Evolutionary conservation across 2,113 vertebrate genomes (phyloP).

Genomic region (Brienomyrus longianalis): DNA sequence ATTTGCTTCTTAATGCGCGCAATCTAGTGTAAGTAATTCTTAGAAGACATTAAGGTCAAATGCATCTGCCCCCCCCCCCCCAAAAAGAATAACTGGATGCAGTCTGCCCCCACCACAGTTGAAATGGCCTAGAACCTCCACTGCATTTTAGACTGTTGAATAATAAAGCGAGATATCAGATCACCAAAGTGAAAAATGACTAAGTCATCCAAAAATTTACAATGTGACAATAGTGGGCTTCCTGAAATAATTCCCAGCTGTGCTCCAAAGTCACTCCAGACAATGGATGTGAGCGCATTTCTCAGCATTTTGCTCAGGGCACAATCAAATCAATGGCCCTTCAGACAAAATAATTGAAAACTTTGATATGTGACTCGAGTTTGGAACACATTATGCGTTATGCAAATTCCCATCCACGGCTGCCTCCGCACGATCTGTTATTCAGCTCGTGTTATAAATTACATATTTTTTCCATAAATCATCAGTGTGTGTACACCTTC

Average conservation of each 20-base stretch:
- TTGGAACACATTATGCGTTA: not conserved
- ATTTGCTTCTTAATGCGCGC: too few relatives aligned
- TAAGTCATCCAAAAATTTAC: not conserved
- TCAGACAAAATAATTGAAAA: conserved; percentile 9
- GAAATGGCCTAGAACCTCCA: not conserved
- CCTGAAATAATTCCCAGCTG: not conserved
- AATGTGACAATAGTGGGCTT: not conserved
- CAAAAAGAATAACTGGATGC: too few relatives aligned
- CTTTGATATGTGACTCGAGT: conserved; percentile 8
- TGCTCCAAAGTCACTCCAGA: not conserved
- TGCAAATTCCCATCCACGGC: not conserved
- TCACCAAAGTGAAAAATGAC: not conserved
- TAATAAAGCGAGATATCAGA: not conserved
- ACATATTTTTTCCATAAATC: conserved; percentile 4
- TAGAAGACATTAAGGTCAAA: too few relatives aligned
- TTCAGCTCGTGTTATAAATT: not conserved
- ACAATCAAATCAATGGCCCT: conserved; percentile 2
- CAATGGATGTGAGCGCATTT: not conserved
- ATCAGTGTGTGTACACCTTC: not conserved
- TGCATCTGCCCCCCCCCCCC: too few relatives aligned
- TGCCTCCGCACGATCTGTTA: not conserved
- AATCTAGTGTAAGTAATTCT: too few relatives aligned
- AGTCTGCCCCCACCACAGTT: not conserved
- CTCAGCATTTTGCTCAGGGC: not conserved
- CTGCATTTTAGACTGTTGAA: not conserved